phyloP scores from a whole-genome alignment of 2,797 vertebrate genomes.

The Podarcis siculus region DNA sequence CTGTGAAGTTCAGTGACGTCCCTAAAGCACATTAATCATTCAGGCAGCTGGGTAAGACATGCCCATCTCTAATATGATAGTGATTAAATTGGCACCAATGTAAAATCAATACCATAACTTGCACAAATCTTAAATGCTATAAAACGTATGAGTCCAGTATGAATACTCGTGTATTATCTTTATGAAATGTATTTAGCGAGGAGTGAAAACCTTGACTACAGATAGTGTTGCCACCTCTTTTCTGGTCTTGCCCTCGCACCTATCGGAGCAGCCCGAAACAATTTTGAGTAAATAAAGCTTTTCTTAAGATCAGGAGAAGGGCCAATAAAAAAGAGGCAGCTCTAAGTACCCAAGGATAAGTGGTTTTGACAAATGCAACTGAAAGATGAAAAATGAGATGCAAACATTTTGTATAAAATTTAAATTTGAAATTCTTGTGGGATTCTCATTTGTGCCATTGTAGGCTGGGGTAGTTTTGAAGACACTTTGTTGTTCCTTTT shows the following conservation, averaged over 20 bases:
- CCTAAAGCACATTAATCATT: no score
- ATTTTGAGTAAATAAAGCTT: no score
- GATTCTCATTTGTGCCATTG: neutral
- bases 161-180: neutral
- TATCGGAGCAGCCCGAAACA: no score
- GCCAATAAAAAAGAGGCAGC: neutral
- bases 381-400: neutral
- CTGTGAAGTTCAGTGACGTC: no score
- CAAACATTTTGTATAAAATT: neutral
- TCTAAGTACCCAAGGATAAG: no score
- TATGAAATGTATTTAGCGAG: no score
- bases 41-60: no score
- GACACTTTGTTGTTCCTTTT: constrained; percentile 56
- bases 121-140: no score
- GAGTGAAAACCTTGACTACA: no score
- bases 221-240: no score
- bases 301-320: neutral
- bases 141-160: neutral
- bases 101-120: no score
- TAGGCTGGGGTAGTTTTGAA: constrained; percentile 3
- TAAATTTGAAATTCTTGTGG: neutral
- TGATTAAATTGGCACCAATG: neutral
- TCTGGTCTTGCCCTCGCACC: no score
- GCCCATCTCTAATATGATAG: neutral
- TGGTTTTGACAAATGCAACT: neutral